Base-by-base conservation (phyloP, 1,140 invertebrate genomes). In the Venustaconcha ellipsiformis region DNA sequence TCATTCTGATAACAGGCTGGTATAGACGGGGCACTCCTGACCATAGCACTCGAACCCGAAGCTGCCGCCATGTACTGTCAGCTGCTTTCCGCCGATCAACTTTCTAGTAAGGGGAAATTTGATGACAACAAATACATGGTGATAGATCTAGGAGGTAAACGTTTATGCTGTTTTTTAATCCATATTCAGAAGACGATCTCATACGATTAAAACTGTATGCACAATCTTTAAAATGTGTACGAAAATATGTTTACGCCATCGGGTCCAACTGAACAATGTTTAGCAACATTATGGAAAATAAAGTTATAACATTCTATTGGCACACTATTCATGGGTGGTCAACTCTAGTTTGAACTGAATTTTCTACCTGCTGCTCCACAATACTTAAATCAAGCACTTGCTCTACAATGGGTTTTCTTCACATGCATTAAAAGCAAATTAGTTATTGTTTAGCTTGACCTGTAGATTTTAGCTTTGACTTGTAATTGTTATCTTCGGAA, bases 71-170 rank as follows among this genome's bases (percentile, higher is more conserved):
- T 72, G 57, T 77, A 57, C 60, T 77, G 75, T 63, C 69, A 72
- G 65, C 2, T 72, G 60, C 65, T 76, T 12, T 63, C 74, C 20
- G 65, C 73, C 20, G 59, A 69, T 56, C 67, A 75, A 12, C 68
- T 68, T 13, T 70, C 69, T 57, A 66, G 57, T 20, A 60, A 66
- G 17, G 70, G 70, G 30, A 77, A 72, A 30, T 72, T 77, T 68
- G 68, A 60, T n/a, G 70, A 70, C 17, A 77, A 62, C 37, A 77
- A 72, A 26, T 72, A 72, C 65, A 77, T 77, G 75, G 75, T 77
- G 4, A 77, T 77, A 37, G 75, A 77, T 72, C 57, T 77, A 60
- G 75, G 75, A 72, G 75, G 75, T 77, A 68, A 68, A 6, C 0
- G 48, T 6, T 48, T 48, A 18, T 15, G 3, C 23, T 68, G 56